Evolutionary conservation across 2,888 invertebrate genomes (phyloP), one percentile per base, ranked within the genome.

Genomic region (Brachyptera putata): DNA sequence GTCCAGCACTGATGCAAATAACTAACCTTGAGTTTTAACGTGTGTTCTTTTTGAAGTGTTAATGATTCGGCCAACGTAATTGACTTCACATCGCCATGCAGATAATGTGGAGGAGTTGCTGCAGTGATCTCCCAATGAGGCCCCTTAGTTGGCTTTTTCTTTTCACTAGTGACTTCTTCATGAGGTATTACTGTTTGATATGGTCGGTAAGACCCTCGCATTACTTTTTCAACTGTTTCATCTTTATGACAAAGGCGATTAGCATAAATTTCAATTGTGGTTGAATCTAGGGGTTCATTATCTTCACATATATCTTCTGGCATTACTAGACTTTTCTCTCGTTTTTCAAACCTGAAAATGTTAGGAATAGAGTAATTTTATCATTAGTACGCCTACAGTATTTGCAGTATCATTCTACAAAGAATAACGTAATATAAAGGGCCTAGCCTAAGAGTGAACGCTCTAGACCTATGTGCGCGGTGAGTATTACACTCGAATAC

Each of bases 111-210:
- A 37, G 84, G 84, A 5, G 84, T 83, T 4, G 84, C 84, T 13
- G 84, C 81, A 1, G 84, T 84, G 3, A 81, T 76, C 72, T 84
- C 84, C 82, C 84, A 83, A 66, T 80, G 67, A 69, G 49, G 41
- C n/a, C 61, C 57, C 22, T 41, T 22, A 0, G 41, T 18, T 22
- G 48, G 55, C 34, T 49, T 59, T 3, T 5, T 14, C 11, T 48
- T n/a, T n/a, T n/a, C n/a, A n/a, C n/a, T n/a, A n/a, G n/a, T 18
- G 4, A 21, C 9, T 13, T 16, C 13, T 14, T 14, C 30, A 24
- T 13, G 60, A 13, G 53, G 39, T 53, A 56, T 58, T 18, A 55
- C 82, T 16, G 84, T 83, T 72, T 78, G 80, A 64, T 79, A 79
- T 2, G 84, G 83, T 65, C 81, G 81, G 62, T 80, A 84, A 21